These are phyloP conservation scores for Phragmatobia fuliginosa DNA, from an alignment of 2,888 invertebrate genomes.

Conservation along the genomic window DNA sequence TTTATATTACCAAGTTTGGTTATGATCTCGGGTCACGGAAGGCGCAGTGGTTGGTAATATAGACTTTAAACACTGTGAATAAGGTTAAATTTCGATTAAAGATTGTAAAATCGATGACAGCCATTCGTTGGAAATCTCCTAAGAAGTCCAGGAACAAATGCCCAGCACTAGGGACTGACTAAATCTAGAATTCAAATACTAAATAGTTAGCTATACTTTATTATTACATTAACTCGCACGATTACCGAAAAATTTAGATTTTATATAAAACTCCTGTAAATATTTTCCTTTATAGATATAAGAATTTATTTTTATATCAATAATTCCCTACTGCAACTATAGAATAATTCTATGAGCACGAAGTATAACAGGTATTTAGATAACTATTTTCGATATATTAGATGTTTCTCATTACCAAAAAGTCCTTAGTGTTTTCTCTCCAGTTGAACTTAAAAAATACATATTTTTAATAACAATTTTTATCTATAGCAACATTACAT, in stretches of 20 bases:
- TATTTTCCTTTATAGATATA: conserved; percentile 43
- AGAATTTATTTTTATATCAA: conserved; percentile 37
- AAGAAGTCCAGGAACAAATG: neutral
- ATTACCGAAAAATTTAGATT: conserved; percentile 1
- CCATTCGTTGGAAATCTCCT: no score
- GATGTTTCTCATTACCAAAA: conserved; percentile 14
- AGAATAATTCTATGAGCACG: conserved; percentile 34
- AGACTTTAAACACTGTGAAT: no score
- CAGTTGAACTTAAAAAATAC: conserved; percentile 37
- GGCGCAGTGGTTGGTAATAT: no score
- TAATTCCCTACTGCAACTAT: conserved; percentile 43
- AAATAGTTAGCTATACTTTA: neutral
- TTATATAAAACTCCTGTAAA: conserved; percentile 40
- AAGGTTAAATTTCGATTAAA: no score
- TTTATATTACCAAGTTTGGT: no score
- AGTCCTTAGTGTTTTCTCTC: conserved; percentile 33
- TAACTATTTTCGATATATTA: conserved; percentile 26
- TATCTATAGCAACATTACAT: conserved; percentile 20
- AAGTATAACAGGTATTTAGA: conserved; percentile 51
- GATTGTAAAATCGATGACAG: no score
- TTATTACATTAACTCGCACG: neutral
- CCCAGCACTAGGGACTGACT: conserved; percentile 36
- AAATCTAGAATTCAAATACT: conserved; percentile 3
- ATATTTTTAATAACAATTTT: conserved; percentile 39
- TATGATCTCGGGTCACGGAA: no score